These are phyloP conservation scores for Megathymus violae DNA, from an alignment of 1,140 invertebrate species.

Conservation along the genomic window DNA sequence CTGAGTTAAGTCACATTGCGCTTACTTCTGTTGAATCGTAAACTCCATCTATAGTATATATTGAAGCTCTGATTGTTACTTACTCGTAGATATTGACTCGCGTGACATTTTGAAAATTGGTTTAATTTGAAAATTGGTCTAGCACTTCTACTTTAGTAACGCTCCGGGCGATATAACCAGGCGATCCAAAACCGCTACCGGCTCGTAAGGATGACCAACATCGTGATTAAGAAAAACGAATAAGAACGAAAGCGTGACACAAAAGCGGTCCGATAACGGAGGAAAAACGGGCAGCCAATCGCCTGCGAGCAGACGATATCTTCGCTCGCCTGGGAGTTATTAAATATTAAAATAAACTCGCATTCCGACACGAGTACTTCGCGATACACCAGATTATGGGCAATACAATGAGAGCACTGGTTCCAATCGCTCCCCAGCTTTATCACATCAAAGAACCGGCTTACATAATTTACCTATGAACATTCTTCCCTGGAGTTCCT, in stretches of 20 bases:
- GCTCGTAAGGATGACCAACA: constrained; percentile 57
- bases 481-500: constrained; percentile 51
- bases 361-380: constrained; percentile 75
- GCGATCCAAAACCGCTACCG: constrained; percentile 50
- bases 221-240: constrained; percentile 69
- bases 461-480: constrained; percentile 68
- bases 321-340: constrained; percentile 71
- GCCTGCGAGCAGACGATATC: constrained; percentile 72
- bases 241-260: constrained; percentile 72
- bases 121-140: no score
- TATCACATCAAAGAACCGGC: constrained; percentile 70
- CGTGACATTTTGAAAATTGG: not conserved
- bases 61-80: not conserved
- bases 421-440: constrained; percentile 61
- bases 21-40: not conserved
- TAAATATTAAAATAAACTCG: constrained; percentile 83
- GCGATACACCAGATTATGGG: constrained; percentile 76
- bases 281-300: constrained; percentile 71
- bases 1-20: not conserved
- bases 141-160: no score
- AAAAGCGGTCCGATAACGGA: constrained; percentile 72
- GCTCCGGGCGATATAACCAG: constrained; percentile 31
- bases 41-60: not conserved
- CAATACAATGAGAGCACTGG: constrained; percentile 73
- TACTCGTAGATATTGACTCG: not conserved